These are phyloP conservation scores for Trematomus bernacchii DNA, from an alignment of 2,797 vertebrate species.

Conservation along the genomic window DNA sequence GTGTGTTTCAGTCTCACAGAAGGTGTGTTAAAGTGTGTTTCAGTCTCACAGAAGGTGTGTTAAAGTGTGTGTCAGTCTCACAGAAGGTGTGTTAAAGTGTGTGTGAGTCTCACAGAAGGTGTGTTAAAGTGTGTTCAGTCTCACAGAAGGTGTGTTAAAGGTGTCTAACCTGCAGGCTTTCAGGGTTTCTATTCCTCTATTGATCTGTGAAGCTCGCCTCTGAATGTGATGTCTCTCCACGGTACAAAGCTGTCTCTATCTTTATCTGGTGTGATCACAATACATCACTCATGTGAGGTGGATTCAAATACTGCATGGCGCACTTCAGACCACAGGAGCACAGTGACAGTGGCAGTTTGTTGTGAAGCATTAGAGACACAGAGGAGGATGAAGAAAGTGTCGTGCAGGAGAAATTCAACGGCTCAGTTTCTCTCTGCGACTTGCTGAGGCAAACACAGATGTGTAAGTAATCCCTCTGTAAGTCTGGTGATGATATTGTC, in stretches of 20 bases:
- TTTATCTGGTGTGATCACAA: conserved; percentile 23
- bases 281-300: conserved; percentile 2
- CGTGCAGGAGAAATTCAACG: neutral
- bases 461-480: conserved; percentile 43
- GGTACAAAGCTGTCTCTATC: conserved; percentile 34
- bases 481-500: conserved; percentile 5
- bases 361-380: neutral
- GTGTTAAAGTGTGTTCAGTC: neutral
- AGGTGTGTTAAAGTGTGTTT: too few relatives aligned
- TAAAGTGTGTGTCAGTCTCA: neutral
- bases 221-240: conserved; percentile 24
- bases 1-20: too few relatives aligned
- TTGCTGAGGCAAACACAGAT: conserved; percentile 28
- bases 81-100: neutral
- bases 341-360: neutral
- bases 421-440: conserved; percentile 11
- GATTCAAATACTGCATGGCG: neutral
- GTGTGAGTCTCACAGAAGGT: too few relatives aligned
- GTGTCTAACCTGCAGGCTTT: conserved; percentile 42
- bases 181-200: conserved; percentile 32
- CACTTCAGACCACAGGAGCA: neutral
- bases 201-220: conserved; percentile 39
- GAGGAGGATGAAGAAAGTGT: neutral
- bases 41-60: too few relatives aligned
- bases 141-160: conserved; percentile 10